Evolutionary conservation across 2,888 invertebrate species (phyloP).

Genomic region (Netelia virgata): DNA sequence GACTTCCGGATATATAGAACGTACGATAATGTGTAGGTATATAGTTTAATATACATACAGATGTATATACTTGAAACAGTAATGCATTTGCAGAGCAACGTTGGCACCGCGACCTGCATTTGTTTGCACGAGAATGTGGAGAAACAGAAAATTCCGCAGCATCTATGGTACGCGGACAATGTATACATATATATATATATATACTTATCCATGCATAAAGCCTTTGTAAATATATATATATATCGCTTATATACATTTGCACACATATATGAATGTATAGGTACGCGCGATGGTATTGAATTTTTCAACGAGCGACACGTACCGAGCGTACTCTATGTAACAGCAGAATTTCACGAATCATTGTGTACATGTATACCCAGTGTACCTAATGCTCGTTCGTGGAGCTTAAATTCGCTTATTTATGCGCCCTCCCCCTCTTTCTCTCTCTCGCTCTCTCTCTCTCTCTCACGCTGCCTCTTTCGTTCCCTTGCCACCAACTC

Average conservation of each 20-base stretch:
- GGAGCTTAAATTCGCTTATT: slow-evolving; percentile 47
- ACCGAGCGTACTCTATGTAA: slow-evolving; percentile 13
- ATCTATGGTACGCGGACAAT: slow-evolving; percentile 7
- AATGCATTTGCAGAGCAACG: slow-evolving; percentile 38
- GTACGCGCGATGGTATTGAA: slow-evolving; percentile 47
- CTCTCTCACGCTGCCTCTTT: not conserved
- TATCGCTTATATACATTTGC: slow-evolving; percentile 2
- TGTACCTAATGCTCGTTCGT: slow-evolving; percentile 31
- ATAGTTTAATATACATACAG: slow-evolving; percentile 22
- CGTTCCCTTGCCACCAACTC: not conserved
- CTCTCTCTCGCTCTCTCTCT: not conserved
- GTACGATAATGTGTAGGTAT: slow-evolving; percentile 37
- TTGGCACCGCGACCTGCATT: slow-evolving; percentile 29
- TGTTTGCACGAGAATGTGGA: slow-evolving; percentile 38
- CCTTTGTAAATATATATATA: too few species aligned
- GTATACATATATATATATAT: not conserved
- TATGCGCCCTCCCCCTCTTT: slow-evolving; percentile 27
- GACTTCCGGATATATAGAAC: too few species aligned
- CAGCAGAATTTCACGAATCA: slow-evolving; percentile 32
- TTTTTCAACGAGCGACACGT: slow-evolving; percentile 52
- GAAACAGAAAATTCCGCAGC: slow-evolving; percentile 11
- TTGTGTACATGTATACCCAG: slow-evolving; percentile 2
- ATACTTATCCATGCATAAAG: not conserved
- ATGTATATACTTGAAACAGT: not conserved
- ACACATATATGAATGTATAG: slow-evolving; percentile 15